Conservation (phyloP, 2,888 invertebrate genomes). For the Margaritifera margaritifera region DNA sequence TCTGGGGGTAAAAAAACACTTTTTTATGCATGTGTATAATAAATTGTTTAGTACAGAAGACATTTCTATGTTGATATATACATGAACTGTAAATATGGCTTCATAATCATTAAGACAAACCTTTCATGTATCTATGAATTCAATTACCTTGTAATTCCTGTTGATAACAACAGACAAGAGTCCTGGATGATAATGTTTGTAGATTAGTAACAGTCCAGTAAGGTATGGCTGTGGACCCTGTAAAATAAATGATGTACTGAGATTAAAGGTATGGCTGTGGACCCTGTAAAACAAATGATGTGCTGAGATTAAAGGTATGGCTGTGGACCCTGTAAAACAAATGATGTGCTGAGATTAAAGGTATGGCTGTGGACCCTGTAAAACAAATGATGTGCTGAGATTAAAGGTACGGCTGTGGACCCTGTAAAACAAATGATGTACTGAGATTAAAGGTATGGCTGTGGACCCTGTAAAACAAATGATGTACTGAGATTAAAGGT, state of each 20-base stretch:
- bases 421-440: conserved; percentile 49
- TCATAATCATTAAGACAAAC: too few species aligned
- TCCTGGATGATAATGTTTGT: conserved; percentile 65
- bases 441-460: conserved; percentile 60
- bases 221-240: conserved; percentile 62
- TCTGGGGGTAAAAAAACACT: too few species aligned
- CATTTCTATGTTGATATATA: too few species aligned
- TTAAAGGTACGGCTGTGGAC: conserved; percentile 58
- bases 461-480: conserved; percentile 51
- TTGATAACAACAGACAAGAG: conserved; percentile 58
- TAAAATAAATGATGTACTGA: conserved; percentile 5
- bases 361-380: conserved; percentile 60
- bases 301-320: too few species aligned
- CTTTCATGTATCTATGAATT: too few species aligned
- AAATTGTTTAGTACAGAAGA: too few species aligned
- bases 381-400: too few species aligned
- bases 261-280: conserved; percentile 52
- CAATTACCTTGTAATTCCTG: conserved; percentile 51
- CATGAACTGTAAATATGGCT: too few species aligned
- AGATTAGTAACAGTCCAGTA: conserved; percentile 62
- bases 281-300: conserved; percentile 53
- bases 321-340: conserved; percentile 54
- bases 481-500: too few species aligned
- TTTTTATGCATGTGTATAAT: too few species aligned
- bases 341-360: too few species aligned